Evolutionary conservation across 2,797 vertebrate genomes (phyloP), one percentile per base, ranked within the genome.

Genomic region (Centroberyx gerrardi): DNA sequence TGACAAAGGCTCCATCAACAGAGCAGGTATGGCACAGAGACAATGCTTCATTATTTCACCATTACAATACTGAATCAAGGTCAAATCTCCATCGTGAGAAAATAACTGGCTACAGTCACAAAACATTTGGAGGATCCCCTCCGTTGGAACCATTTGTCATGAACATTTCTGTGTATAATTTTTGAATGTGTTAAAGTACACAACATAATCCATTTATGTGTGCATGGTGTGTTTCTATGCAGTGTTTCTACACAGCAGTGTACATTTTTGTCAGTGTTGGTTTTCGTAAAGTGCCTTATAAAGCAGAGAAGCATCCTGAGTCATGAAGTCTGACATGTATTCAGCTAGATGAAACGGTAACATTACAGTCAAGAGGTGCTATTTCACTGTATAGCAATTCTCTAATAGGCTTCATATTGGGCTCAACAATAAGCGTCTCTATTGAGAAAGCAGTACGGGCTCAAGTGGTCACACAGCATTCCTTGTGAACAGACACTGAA

Each of bases 281-380:
- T 79, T 61, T 76, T 31, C 49, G 54, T 86, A 90, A 92, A 90
- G 87, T 87, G 84, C 71, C 86, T 79, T 58, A 44, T 58, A 64
- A 78, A 79, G 74, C 64, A 64, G 42, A 78, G 61, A 44, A 67
- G 80, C 68, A 74, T 81, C 82, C 80, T 71, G 77, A 80, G 68
- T 76, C 80, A 60, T 68, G 38, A 73, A 55, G 51, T 73, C 62
- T 62, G 65, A 78, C 66, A 40, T 8, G 36, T 42, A 54, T 67
- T 68, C 48, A 75, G 49, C 31, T 72, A 12, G 40, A 64, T 2
- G 0, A 69, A 51, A 70, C 51, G 38, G 15, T 51, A 53, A 76
- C 22, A 61, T 60, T 7, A 67, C 5, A 17, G 65, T 48, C 68
- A 22, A 62, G 40, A 72, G 64, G 75, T 38, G 59, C 62, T 82